These are phyloP conservation scores for Gisinianus flammeolus DNA, from an alignment of 2,888 invertebrate species.

Conservation along the genomic window DNA sequence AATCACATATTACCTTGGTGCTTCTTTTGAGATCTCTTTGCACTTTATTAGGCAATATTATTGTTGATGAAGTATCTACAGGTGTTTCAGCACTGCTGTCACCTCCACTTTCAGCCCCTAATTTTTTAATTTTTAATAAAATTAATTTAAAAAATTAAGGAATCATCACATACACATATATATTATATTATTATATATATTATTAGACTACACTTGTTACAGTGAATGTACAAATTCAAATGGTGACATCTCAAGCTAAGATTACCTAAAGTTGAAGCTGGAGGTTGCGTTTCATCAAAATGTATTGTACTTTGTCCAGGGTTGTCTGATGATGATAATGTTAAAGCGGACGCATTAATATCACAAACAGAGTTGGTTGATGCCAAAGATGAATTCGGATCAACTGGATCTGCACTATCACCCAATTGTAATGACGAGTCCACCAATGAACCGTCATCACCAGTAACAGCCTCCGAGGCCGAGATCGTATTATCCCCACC, in stretches of 20 bases:
- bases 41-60: background rate
- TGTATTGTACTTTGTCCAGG: conserved; percentile 6
- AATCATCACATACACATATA: too few species aligned
- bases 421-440: background rate
- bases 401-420: background rate
- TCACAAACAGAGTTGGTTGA: conserved; percentile 8
- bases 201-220: too few species aligned
- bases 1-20: too few species aligned
- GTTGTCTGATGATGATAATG: background rate
- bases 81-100: too few species aligned
- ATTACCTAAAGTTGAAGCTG: background rate
- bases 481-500: background rate
- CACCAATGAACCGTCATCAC: too few species aligned
- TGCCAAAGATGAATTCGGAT: background rate
- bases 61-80: conserved; percentile 2
- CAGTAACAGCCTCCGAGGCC: background rate
- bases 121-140: too few species aligned
- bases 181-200: too few species aligned
- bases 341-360: background rate
- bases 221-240: too few species aligned
- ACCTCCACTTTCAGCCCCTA: too few species aligned
- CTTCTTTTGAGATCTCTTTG: background rate
- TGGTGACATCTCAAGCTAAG: too few species aligned
- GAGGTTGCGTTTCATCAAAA: too few species aligned
- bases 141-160: too few species aligned